A percentile compares a stretch with the other conserved stretches of the same genome.
These are phyloP conservation scores for Tyto alba DNA, from an alignment of 2,113 vertebrate species.

Conservation along the genomic window DNA sequence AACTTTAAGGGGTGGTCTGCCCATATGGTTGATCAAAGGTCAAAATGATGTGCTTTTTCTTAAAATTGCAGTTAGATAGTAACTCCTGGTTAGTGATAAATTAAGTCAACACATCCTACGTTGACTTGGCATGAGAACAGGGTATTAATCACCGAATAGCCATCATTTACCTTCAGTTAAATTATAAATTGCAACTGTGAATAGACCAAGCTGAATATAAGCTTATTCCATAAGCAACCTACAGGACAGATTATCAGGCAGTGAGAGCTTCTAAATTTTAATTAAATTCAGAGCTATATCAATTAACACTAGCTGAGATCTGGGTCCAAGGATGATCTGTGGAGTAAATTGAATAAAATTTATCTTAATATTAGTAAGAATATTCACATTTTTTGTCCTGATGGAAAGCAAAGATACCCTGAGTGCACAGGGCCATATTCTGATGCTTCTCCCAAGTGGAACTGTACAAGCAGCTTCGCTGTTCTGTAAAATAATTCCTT, in stretches of 20 bases:
- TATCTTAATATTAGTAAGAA: not conserved
- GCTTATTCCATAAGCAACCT: constrained; percentile 16
- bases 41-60: not conserved
- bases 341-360: not conserved
- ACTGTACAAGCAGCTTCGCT: not conserved
- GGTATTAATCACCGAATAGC: constrained; percentile 28
- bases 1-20: not conserved
- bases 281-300: constrained; percentile 35
- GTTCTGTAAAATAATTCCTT: not conserved
- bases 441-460: not conserved
- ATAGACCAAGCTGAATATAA: not conserved
- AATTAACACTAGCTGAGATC: not conserved
- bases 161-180: constrained; percentile 18
- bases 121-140: constrained; percentile 2
- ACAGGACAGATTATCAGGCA: constrained; percentile 5
- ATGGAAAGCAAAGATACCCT: not conserved
- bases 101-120: constrained; percentile 9
- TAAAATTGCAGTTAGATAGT: not conserved
- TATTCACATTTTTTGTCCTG: not conserved
- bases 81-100: constrained; percentile 26
- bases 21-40: not conserved
- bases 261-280: constrained; percentile 29
- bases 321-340: not conserved
- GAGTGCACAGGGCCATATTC: not conserved
- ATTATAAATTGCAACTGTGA: constrained; percentile 20